These are phyloP conservation scores for Trichomalopsis sarcophagae DNA, from an alignment of 1,140 invertebrate genomes.

Conservation along the genomic window DNA sequence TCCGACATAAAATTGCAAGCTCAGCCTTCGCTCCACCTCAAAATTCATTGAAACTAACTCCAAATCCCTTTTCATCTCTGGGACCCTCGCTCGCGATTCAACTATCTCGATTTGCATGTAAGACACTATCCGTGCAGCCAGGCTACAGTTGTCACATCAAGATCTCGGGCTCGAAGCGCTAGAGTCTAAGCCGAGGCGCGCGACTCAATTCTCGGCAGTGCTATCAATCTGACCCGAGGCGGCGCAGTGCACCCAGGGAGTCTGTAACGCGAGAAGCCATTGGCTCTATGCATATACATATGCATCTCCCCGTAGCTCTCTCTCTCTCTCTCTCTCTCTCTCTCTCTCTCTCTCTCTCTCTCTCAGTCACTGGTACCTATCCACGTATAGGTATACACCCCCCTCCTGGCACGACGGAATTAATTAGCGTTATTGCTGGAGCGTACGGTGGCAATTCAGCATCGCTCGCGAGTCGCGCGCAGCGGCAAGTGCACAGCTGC, in stretches of 20 bases:
- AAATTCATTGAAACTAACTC: too few species aligned
- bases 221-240: not conserved
- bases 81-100: not conserved
- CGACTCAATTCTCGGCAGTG: not conserved
- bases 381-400: too few species aligned
- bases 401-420: constrained; percentile 24
- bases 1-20: too few species aligned
- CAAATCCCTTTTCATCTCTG: too few species aligned
- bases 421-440: constrained; percentile 57
- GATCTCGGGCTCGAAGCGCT: not conserved
- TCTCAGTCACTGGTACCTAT: not conserved
- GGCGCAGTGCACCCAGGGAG: too few species aligned
- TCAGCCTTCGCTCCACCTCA: too few species aligned
- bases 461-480: constrained; percentile 39
- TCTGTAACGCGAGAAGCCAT: not conserved
- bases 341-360: too few species aligned
- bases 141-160: not conserved
- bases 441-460: constrained; percentile 59
- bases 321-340: too few species aligned
- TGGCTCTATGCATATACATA: not conserved
- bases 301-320: not conserved
- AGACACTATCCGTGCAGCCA: not conserved
- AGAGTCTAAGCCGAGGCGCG: not conserved
- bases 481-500: constrained; percentile 60
- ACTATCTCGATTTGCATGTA: not conserved